These are phyloP conservation scores for Epinephelus awoara DNA, from an alignment of 2,797 vertebrate species.

Conservation along the genomic window DNA sequence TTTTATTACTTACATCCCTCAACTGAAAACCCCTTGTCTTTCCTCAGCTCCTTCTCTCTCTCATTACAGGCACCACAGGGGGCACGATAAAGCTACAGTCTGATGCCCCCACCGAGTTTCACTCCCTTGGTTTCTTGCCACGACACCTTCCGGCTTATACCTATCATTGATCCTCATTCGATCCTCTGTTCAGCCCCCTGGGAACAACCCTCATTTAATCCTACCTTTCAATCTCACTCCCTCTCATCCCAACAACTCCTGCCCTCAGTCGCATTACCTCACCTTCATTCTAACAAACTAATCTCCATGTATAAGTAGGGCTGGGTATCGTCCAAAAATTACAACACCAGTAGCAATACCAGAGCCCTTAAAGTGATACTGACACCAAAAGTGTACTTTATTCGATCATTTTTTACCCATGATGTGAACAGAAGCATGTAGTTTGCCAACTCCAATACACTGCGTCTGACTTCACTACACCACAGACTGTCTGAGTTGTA, in stretches of 20 bases:
- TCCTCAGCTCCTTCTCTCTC: background rate
- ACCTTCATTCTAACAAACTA: background rate
- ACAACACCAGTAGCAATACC: too few species aligned
- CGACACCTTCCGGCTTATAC: constrained; percentile 23
- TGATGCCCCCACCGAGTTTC: constrained; percentile 15
- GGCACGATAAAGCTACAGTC: background rate
- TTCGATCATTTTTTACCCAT: too few species aligned
- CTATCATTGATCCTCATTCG: constrained; percentile 26
- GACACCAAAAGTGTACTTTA: too few species aligned
- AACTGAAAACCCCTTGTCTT: background rate
- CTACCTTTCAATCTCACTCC: constrained; percentile 8
- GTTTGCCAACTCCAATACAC: too few species aligned
- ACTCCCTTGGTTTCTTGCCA: constrained; percentile 29
- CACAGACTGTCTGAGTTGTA: too few species aligned
- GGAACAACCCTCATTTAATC: constrained; percentile 25
- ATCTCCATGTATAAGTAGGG: background rate
- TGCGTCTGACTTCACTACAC: too few species aligned
- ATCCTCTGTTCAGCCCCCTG: constrained; percentile 34
- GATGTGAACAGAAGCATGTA: too few species aligned
- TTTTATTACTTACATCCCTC: background rate
- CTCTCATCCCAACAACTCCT: background rate
- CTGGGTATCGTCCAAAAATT: too few species aligned
- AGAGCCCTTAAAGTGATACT: too few species aligned
- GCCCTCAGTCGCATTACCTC: background rate
- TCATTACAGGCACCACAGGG: background rate